A percentile compares a stretch with the other conserved stretches of the same genome.
phyloP scores from a whole-genome alignment of 2,888 invertebrate species.

The Neuroscelio doddi region DNA sequence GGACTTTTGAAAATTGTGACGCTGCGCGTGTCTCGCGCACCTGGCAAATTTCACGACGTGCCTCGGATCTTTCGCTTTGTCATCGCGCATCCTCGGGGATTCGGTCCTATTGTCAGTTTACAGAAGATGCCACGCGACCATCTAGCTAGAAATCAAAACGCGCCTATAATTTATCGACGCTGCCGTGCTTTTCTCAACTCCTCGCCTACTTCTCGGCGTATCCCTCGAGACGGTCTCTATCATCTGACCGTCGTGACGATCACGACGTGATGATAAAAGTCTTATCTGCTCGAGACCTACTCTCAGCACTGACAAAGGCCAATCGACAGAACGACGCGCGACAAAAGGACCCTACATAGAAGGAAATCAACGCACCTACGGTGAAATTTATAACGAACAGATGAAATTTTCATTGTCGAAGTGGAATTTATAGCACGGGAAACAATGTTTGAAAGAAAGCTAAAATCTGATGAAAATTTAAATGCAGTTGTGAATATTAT shows the following conservation, averaged over 20 bases:
- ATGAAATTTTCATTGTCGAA: constrained; percentile 7
- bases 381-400: neutral
- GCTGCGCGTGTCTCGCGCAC: constrained; percentile 45
- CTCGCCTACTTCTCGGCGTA: neutral
- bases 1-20: constrained; percentile 42
- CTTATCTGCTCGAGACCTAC: neutral
- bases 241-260: neutral
- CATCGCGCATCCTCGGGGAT: constrained; percentile 30
- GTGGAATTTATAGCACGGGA: neutral
- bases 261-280: neutral
- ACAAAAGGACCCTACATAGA: too few species aligned
- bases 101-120: constrained; percentile 32
- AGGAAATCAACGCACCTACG: too few species aligned
- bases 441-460: neutral
- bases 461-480: too few species aligned
- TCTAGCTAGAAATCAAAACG: constrained; percentile 16
- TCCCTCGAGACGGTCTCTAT: neutral
- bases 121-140: constrained; percentile 46
- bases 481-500: too few species aligned
- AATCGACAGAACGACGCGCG: neutral
- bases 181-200: neutral
- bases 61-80: constrained; percentile 30
- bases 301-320: constrained; percentile 1
- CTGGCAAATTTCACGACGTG: constrained; percentile 39
- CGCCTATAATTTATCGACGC: constrained; percentile 21